Evolutionary conservation across 1,140 invertebrate species (phyloP).

Genomic region (Triops longicaudatus): DNA sequence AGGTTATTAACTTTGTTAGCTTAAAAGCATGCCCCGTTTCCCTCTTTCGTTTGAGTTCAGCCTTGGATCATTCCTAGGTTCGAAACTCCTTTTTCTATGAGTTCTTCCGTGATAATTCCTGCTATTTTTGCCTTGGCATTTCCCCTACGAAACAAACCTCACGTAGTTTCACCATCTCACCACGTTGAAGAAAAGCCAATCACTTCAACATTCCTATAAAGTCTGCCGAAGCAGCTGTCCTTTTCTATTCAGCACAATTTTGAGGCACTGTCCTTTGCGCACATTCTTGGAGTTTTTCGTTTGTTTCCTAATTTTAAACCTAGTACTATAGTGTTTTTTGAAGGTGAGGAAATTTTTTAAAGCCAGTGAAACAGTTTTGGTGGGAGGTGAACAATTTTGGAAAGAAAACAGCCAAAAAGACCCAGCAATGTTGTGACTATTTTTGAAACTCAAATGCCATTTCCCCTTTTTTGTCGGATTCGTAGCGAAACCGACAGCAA

Average conservation of each 20-base stretch:
- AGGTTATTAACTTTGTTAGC: neutral
- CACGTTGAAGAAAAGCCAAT: neutral
- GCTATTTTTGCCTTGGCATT: neutral
- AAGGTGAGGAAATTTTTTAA: neutral
- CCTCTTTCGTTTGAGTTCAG: neutral
- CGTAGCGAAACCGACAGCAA: slow-evolving; percentile 35
- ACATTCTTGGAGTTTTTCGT: neutral
- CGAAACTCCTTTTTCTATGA: neutral
- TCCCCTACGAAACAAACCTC: neutral
- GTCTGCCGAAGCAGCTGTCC: neutral
- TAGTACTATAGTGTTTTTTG: neutral
- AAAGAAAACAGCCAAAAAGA: neutral
- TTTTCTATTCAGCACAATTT: neutral
- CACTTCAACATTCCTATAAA: neutral
- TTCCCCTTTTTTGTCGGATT: slow-evolving; percentile 33
- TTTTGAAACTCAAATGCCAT: slow-evolving; percentile 22
- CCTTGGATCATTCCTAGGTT: neutral
- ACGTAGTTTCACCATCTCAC: neutral
- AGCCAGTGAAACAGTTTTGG: neutral
- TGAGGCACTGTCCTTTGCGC: neutral
- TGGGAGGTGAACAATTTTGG: neutral
- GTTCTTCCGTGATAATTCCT: neutral
- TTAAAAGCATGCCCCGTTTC: neutral
- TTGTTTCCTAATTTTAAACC: neutral
- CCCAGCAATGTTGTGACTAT: neutral